Percentiles rank a stretch among this genome's conserved stretches.
Conservation (phyloP, 2,113 vertebrate genomes). For the Nanorana parkeri region DNA sequence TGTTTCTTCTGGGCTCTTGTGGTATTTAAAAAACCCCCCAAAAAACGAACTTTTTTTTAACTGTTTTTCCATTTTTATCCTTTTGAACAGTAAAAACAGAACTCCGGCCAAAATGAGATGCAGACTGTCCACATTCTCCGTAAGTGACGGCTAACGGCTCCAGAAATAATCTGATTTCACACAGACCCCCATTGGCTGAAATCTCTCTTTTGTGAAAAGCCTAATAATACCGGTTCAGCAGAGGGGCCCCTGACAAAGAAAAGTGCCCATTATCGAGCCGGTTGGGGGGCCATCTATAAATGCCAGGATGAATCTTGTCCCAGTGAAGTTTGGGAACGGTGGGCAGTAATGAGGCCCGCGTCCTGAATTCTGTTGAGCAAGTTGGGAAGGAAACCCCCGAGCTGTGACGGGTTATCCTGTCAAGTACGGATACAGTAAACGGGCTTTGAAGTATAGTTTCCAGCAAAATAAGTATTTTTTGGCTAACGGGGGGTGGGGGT, state of each 20-base stretch:
- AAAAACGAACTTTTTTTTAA: no score
- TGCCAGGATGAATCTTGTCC: constrained; percentile 64
- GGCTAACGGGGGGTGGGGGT: no score
- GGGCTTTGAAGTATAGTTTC: no score
- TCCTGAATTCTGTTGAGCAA: constrained; percentile 60
- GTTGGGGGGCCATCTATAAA: constrained; percentile 65
- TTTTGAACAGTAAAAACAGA: no score
- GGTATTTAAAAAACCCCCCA: no score
- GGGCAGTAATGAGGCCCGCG: constrained; percentile 61
- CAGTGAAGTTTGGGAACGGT: constrained; percentile 56
- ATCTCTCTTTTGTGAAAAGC: constrained; percentile 77
- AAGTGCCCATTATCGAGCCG: constrained; percentile 66
- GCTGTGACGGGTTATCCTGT: no score
- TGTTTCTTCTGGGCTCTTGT: no score
- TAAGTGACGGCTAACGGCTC: constrained; percentile 87
- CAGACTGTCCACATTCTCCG: constrained; percentile 90
- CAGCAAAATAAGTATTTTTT: no score
- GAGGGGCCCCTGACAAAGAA: constrained; percentile 68
- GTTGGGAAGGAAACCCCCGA: no score
- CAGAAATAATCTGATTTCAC: constrained; percentile 97
- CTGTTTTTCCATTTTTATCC: no score
- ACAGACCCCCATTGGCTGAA: constrained; percentile 74
- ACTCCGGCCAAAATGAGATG: no score
- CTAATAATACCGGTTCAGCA: constrained; percentile 73
- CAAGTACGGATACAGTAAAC: no score